These are phyloP conservation scores for Nematostella vectensis DNA, from an alignment of 92 coral and sea anemone genomes.

Conservation along the genomic window DNA sequence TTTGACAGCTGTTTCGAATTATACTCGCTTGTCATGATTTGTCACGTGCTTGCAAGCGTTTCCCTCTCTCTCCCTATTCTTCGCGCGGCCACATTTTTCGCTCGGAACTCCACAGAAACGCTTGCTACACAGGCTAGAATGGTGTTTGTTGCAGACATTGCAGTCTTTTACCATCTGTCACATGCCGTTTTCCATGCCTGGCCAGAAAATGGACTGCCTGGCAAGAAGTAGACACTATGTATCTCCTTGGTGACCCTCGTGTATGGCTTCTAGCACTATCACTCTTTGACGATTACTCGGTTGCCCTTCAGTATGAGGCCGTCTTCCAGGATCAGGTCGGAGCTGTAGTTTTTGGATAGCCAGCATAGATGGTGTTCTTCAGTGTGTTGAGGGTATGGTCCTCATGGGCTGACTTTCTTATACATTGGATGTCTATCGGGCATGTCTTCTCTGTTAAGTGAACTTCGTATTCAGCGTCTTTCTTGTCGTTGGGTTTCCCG, in stretches of 20 bases:
- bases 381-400: conserved; percentile 12
- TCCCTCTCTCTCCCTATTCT: no score
- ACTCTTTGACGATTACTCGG: conserved; percentile 6
- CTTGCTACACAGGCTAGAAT: no score
- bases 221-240: conserved; percentile 43
- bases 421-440: conserved; percentile 14
- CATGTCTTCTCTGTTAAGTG: conserved; percentile 16
- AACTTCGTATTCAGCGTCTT: not conserved
- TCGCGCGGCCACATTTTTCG: no score
- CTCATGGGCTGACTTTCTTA: conserved; percentile 5
- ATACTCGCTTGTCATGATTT: no score
- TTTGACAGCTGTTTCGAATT: no score
- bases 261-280: conserved; percentile 20
- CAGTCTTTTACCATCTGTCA: conserved; percentile 18
- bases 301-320: conserved; percentile 19
- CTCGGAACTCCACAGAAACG: no score
- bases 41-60: no score
- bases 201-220: conserved; percentile 29
- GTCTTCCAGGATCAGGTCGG: conserved; percentile 42
- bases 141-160: conserved; percentile 20
- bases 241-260: conserved; percentile 40
- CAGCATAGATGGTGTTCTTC: conserved; percentile 8
- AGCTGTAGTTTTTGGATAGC: conserved; percentile 34
- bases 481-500: not conserved
- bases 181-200: conserved; percentile 6